Base-by-base conservation (phyloP, 2,797 vertebrate species). In the Hyperoplus lanceolatus region DNA sequence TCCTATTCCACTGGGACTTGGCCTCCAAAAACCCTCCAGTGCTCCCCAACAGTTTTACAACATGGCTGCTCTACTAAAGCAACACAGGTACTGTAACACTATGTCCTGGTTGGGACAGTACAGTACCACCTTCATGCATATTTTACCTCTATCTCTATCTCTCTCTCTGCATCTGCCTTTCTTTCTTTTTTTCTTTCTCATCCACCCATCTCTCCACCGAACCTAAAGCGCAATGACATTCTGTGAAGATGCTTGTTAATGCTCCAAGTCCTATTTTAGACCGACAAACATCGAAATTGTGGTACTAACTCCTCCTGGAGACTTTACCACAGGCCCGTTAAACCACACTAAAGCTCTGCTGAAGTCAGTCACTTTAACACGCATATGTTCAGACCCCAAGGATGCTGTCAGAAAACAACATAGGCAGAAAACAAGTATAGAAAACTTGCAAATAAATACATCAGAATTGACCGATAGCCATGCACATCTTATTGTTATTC, bases 61-160 rank as follows among this genome's bases (percentile, higher is more conserved):
- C 81, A 72, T 61, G 70, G 76, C 76, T 1, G 58, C 61, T 43
- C 51, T 4, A 58, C 48, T 46, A 18, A 15, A 63, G 70, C 67
- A 15, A 49, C 68, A 57, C 21, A 2, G 15, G 43, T 66, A 64
- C 74, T 67, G 59, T 85, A 77, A 72, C 78, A 75, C 77, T 69
- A 58, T 53, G 79, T 72, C 76, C 70, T 13, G 54, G 50, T 71
- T 18, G 14, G 60, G 68, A 21, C 58, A 0, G 60, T 70, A 81
- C 83, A 69, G 82, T 58, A 56, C 54, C 65, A 63, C 42, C 75
- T 56, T 86, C 75, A 89, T 84, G 54, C 75, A 86, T 81, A 77
- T 81, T 84, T 86, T 36, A 83, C 73, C 55, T 15, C 39, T n/a
- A 48, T 75, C 53, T 73, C 45, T 16, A 5, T 38, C 11, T 54